Percentiles rank a stretch among this genome's conserved stretches.
Conservation (phyloP, 2,888 invertebrate genomes). For the Ichneumoninae sp. region DNA sequence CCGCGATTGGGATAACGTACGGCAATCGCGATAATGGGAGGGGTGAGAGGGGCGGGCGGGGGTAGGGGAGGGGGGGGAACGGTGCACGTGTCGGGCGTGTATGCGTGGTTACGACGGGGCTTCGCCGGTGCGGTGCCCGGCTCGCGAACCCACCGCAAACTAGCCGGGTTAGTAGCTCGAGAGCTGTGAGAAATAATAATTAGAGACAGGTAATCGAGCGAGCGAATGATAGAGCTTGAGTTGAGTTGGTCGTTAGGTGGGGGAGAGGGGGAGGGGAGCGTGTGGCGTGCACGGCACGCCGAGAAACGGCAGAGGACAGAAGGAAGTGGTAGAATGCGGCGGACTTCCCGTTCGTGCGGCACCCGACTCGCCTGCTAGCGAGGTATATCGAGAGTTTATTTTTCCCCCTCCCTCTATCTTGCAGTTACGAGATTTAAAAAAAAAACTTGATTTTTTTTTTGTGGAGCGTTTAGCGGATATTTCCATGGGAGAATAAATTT, state of each 20-base stretch:
- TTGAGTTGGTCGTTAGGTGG: not conserved
- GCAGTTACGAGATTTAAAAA: not conserved
- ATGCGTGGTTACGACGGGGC: conserved; percentile 19
- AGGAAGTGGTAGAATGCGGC: conserved; percentile 21
- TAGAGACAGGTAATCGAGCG: conserved; percentile 54
- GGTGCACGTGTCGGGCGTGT: conserved; percentile 41
- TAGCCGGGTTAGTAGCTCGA: conserved; percentile 21
- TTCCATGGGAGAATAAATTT: not conserved
- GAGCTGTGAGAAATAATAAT: conserved; percentile 54
- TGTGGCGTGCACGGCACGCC: conserved; percentile 8
- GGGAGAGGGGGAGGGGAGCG: conserved; percentile 21
- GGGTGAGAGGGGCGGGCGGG: conserved; percentile 22
- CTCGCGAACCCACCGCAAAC: conserved; percentile 33
- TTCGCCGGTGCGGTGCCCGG: conserved; percentile 35
- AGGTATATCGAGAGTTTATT: not conserved
- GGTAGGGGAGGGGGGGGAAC: conserved; percentile 25
- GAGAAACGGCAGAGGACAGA: conserved; percentile 5
- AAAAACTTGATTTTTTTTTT: not conserved
- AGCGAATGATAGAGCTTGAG: conserved; percentile 34
- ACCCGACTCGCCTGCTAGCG: not conserved
- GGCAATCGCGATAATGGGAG: conserved; percentile 8
- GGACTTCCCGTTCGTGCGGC: conserved; percentile 24
- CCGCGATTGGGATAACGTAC: conserved; percentile 31
- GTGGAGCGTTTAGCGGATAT: not conserved
- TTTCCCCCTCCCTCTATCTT: not conserved